These are phyloP conservation scores for Xerus rutilus DNA, from an alignment of 2,797 vertebrate species.

Conservation along the genomic window DNA sequence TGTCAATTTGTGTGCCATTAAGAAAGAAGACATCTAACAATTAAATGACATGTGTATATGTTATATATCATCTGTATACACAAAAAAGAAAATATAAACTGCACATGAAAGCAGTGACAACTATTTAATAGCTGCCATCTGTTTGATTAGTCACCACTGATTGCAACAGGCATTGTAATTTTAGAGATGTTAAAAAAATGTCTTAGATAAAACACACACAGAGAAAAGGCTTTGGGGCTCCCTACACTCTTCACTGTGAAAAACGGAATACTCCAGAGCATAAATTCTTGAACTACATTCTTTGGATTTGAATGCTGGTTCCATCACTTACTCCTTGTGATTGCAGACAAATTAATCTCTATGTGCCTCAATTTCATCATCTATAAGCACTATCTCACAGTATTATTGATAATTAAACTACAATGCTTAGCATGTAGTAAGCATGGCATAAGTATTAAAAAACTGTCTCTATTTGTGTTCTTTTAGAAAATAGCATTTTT, in stretches of 20 bases:
- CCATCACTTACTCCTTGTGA: not conserved
- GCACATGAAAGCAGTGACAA: not conserved
- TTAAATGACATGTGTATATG: not conserved
- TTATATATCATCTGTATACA: not conserved
- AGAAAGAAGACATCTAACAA: not conserved
- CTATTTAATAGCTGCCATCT: constrained; percentile 14
- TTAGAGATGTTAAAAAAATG: constrained; percentile 46
- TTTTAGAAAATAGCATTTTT: constrained; percentile 10
- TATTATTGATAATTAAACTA: not conserved
- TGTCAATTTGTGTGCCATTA: constrained; percentile 24
- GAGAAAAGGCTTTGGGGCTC: not conserved
- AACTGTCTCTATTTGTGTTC: constrained; percentile 42
- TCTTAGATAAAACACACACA: constrained; percentile 43
- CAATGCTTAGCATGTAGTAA: not conserved
- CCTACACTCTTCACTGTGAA: not conserved
- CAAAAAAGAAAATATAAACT: constrained; percentile 8
- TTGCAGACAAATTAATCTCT: not conserved
- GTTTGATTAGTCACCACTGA: not conserved
- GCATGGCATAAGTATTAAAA: not conserved
- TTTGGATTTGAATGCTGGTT: constrained; percentile 21
- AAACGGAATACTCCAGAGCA: not conserved
- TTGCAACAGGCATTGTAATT: not conserved
- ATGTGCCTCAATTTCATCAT: not conserved
- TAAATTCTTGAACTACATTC: not conserved
- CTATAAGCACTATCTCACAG: not conserved